Evolutionary conservation across 2,888 invertebrate species (phyloP).

Genomic region (Drepanosiphum platanoidis): DNA sequence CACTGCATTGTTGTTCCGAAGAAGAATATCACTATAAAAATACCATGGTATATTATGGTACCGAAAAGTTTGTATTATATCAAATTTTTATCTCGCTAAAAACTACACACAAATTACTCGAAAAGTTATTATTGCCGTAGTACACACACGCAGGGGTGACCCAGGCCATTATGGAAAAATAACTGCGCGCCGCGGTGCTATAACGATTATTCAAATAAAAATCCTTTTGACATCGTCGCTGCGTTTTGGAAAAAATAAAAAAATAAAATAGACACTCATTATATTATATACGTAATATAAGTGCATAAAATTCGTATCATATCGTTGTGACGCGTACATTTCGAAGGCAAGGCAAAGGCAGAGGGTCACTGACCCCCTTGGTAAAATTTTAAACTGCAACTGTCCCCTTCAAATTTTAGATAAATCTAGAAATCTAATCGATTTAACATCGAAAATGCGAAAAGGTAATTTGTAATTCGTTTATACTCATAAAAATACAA

Average conservation of each 20-base stretch:
- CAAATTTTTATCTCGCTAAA: conserved; percentile 27
- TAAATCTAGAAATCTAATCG: too few relatives aligned
- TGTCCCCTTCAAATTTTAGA: too few relatives aligned
- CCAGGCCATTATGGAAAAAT: neutral
- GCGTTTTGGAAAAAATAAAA: neutral
- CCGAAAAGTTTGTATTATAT: conserved; percentile 30
- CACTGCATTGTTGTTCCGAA: neutral
- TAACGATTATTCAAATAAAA: conserved; percentile 18
- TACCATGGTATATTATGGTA: conserved; percentile 10
- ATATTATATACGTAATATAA: neutral
- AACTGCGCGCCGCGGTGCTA: neutral
- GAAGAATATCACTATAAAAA: conserved; percentile 11
- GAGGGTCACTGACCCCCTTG: too few relatives aligned
- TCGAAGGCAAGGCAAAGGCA: too few relatives aligned
- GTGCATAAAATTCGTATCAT: neutral
- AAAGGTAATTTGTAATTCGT: too few relatives aligned
- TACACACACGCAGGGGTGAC: conserved; percentile 10
- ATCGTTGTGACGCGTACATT: too few relatives aligned
- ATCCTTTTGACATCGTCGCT: neutral
- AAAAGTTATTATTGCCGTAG: conserved; percentile 45
- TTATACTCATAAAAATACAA: too few relatives aligned
- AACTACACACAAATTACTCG: conserved; percentile 4
- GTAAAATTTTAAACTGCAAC: too few relatives aligned
- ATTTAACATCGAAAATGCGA: too few relatives aligned
- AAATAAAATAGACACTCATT: neutral